phyloP scores from a whole-genome alignment of 2,888 invertebrate genomes.

The Melanophora roralis region DNA sequence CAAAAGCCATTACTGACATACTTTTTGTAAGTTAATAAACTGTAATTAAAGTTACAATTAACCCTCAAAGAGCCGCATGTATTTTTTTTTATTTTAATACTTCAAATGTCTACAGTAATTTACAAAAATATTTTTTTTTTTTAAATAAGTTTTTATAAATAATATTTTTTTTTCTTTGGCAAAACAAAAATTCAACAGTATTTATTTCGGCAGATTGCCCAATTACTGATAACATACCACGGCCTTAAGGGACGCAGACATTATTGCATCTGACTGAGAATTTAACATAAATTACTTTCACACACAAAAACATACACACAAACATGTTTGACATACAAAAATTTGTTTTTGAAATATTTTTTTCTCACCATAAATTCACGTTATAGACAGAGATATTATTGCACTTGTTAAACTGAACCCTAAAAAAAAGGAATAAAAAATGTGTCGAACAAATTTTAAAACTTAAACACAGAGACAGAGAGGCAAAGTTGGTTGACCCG shows the following conservation, averaged over 20 bases:
- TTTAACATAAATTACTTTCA: slow-evolving; percentile 8
- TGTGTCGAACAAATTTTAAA: slow-evolving; percentile 9
- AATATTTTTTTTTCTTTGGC: background rate
- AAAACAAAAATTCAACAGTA: background rate
- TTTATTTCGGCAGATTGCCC: slow-evolving; percentile 61
- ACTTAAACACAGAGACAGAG: slow-evolving; percentile 38
- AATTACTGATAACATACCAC: slow-evolving; percentile 55
- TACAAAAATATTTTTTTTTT: background rate
- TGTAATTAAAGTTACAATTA: background rate
- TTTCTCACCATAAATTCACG: slow-evolving; percentile 19
- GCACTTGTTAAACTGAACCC: background rate
- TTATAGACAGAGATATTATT: background rate
- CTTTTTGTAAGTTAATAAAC: too few species aligned
- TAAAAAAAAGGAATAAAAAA: background rate
- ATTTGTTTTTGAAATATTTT: background rate
- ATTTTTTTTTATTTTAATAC: too few species aligned
- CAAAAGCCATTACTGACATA: slow-evolving; percentile 2
- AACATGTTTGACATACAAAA: background rate
- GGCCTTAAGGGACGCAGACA: background rate
- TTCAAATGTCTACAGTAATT: too few species aligned
- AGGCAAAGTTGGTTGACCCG: slow-evolving; percentile 53
- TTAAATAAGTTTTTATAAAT: background rate
- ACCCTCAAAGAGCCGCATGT: background rate
- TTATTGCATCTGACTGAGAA: background rate
- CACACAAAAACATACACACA: background rate